phyloP scores from a whole-genome alignment of 2,113 vertebrate species.

The Patagioenas fasciata region DNA sequence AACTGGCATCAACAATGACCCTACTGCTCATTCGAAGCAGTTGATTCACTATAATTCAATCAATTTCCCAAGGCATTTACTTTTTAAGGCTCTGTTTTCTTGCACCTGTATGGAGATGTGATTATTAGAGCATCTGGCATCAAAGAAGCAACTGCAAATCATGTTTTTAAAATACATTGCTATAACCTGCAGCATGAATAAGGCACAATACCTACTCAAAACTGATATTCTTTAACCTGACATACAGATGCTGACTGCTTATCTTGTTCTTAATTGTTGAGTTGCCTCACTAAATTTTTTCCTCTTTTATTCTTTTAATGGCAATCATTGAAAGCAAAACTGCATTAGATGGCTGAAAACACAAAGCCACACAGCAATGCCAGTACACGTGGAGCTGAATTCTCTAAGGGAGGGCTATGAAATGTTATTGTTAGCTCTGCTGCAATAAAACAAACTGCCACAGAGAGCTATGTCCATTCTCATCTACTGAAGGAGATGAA shows the following conservation, averaged over 20 bases:
- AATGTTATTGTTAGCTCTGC: not conserved
- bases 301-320: not conserved
- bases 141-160: not conserved
- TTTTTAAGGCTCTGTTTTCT: not conserved
- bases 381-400: not conserved
- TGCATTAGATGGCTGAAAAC: not conserved
- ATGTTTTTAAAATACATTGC: not conserved
- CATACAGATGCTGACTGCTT: not conserved
- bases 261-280: not conserved
- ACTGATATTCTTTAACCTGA: not conserved
- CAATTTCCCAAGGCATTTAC: not conserved
- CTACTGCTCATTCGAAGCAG: not conserved
- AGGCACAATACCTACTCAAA: not conserved
- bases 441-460: not conserved
- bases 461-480: not conserved
- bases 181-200: not conserved
- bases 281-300: not conserved
- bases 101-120: not conserved
- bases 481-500: slow-evolving; percentile 1
- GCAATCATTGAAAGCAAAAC: not conserved
- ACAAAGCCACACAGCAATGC: not conserved
- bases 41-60: not conserved
- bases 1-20: not conserved
- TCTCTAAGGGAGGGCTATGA: not conserved
- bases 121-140: not conserved